These are phyloP conservation scores for Ferdinandea cuprea DNA, from an alignment of 2,888 invertebrate genomes.

Conservation along the genomic window DNA sequence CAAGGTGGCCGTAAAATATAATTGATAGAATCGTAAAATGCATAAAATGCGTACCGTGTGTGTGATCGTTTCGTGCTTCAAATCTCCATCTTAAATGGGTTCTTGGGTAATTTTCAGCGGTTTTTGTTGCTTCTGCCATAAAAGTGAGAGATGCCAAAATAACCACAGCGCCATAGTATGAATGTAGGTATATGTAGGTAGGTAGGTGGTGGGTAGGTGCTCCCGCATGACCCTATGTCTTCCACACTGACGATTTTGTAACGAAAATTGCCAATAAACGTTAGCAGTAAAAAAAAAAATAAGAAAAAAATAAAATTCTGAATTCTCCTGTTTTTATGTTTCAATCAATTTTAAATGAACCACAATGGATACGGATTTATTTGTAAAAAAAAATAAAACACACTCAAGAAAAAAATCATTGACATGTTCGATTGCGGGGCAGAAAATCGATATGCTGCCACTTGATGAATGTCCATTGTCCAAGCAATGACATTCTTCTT, in stretches of 20 bases:
- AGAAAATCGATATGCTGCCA: constrained; percentile 37
- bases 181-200: too few relatives aligned
- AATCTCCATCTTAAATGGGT: constrained; percentile 65
- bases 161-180: not conserved
- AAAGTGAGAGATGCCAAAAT: constrained; percentile 44
- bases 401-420: not conserved
- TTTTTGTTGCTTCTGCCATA: constrained; percentile 46
- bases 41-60: constrained; percentile 50
- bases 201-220: too few relatives aligned
- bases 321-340: constrained; percentile 57
- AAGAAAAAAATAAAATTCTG: constrained; percentile 22
- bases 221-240: not conserved
- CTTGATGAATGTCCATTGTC: constrained; percentile 49
- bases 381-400: constrained; percentile 22
- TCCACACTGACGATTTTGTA: constrained; percentile 21
- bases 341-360: constrained; percentile 70
- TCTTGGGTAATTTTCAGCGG: constrained; percentile 59
- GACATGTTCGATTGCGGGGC: not conserved
- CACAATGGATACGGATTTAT: constrained; percentile 57
- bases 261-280: constrained; percentile 65
- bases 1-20: constrained; percentile 61
- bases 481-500: not conserved
- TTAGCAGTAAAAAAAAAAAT: constrained; percentile 33
- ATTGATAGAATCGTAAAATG: constrained; percentile 69
- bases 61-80: constrained; percentile 57